phyloP scores from a whole-genome alignment of 2,797 vertebrate species.

The Poecilia picta region DNA sequence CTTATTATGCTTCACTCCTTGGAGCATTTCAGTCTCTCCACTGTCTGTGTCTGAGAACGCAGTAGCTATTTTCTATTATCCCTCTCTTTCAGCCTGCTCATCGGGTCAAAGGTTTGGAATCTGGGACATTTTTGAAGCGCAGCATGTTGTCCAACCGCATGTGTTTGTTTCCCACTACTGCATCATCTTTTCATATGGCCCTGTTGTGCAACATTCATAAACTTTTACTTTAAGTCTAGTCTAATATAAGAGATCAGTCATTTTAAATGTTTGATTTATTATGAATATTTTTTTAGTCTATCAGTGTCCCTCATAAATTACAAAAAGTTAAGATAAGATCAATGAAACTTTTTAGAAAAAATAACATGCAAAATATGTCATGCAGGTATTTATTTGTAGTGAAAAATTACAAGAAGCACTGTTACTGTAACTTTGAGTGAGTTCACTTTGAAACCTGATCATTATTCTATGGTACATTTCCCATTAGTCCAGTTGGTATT shows the following conservation, averaged over 20 bases:
- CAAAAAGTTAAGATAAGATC: background rate
- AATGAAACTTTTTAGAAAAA: background rate
- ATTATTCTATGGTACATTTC: background rate
- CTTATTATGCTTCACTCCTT: constrained; percentile 18
- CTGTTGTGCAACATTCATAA: background rate
- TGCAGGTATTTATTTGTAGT: background rate
- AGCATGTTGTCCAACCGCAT: constrained; percentile 17
- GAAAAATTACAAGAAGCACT: background rate
- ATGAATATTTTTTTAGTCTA: too few relatives aligned
- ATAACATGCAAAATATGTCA: background rate
- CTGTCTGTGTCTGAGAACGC: constrained; percentile 11
- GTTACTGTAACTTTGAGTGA: background rate
- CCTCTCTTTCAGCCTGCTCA: constrained; percentile 15
- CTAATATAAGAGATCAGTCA: background rate
- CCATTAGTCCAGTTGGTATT: background rate
- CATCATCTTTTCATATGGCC: constrained; percentile 9
- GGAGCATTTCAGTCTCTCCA: constrained; percentile 24
- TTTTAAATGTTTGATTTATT: background rate
- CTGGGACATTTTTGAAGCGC: constrained; percentile 37
- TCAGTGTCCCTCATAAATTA: background rate
- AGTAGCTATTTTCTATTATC: background rate
- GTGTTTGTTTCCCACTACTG: constrained; percentile 10
- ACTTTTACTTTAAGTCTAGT: background rate
- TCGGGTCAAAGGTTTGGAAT: constrained; percentile 26
- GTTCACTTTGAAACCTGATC: background rate